Percentiles rank a stretch among this genome's conserved stretches.
Evolutionary conservation across 2,888 invertebrate genomes (phyloP).

Genomic region (Andrena marginata): DNA sequence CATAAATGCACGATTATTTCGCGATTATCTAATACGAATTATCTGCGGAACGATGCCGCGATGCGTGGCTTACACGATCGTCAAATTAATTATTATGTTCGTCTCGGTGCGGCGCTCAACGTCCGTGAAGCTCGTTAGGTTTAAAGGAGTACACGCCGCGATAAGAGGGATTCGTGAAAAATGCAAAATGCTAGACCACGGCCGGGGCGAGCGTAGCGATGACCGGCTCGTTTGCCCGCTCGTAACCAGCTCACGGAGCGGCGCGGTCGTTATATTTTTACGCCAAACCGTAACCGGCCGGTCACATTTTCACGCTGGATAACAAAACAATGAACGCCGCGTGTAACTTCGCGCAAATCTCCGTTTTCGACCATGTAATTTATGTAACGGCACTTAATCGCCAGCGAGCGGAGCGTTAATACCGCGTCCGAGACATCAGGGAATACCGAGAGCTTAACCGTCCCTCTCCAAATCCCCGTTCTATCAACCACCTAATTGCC

Average conservation of each 20-base stretch:
- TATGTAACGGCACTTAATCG: constrained; percentile 8
- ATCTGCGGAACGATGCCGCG: constrained; percentile 58
- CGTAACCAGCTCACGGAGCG: constrained; percentile 15
- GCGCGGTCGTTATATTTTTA: constrained; percentile 40
- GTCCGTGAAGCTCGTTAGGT: constrained; percentile 60
- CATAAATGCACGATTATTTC: constrained; percentile 58
- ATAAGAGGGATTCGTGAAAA: constrained; percentile 48
- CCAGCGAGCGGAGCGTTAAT: neutral
- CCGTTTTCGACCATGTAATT: neutral
- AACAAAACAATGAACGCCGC: constrained; percentile 18
- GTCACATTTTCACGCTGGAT: constrained; percentile 9
- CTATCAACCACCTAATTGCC: neutral
- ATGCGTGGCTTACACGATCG: constrained; percentile 55
- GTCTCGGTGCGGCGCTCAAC: constrained; percentile 50
- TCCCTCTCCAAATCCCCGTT: neutral
- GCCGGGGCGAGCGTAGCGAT: neutral
- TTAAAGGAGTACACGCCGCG: constrained; percentile 39
- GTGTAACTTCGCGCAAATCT: neutral
- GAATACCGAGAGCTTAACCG: neutral
- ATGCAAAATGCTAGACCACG: constrained; percentile 28
- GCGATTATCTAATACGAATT: constrained; percentile 72
- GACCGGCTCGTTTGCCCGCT: constrained; percentile 30
- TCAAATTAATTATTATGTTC: constrained; percentile 68
- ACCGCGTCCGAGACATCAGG: neutral
- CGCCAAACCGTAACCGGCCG: neutral